Conservation (phyloP, 2,797 vertebrate species). For the Aulostomus chinensis region DNA sequence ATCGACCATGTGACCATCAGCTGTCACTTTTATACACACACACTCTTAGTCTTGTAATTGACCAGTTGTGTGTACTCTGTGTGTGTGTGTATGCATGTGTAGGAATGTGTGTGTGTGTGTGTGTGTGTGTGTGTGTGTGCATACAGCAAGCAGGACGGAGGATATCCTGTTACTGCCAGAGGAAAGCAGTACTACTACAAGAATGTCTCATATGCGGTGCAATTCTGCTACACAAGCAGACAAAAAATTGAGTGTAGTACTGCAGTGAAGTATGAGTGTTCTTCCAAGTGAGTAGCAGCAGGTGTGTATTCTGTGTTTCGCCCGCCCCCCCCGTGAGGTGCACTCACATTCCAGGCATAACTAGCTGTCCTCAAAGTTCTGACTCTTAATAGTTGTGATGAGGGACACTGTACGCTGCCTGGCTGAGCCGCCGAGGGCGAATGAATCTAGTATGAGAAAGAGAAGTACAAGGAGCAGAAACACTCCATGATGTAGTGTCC, state of each 20-base stretch:
- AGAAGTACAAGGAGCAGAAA: background rate
- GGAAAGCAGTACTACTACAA: conserved; percentile 61
- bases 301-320: conserved; percentile 14
- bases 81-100: conserved; percentile 12
- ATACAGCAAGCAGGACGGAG: conserved; percentile 51
- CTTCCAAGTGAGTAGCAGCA: conserved; percentile 4
- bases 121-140: conserved; percentile 19
- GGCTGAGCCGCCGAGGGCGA: too few relatives aligned
- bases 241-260: background rate
- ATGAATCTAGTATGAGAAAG: too few relatives aligned
- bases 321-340: conserved; percentile 69
- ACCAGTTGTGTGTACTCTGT: background rate
- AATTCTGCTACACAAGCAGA: conserved; percentile 22
- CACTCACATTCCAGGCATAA: conserved; percentile 83
- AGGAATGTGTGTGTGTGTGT: conserved; percentile 30
- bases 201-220: conserved; percentile 67
- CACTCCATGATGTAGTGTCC: too few relatives aligned
- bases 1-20: conserved; percentile 29
- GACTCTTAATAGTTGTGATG: conserved; percentile 56
- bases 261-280: conserved; percentile 7
- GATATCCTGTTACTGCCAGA: conserved; percentile 75
- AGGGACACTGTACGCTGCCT: conserved; percentile 46
- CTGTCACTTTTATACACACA: conserved; percentile 15
- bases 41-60: conserved; percentile 9
- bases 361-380: conserved; percentile 69